Base-by-base conservation (phyloP, 2,113 vertebrate genomes). In the Cyanoramphus novaezelandiae region DNA sequence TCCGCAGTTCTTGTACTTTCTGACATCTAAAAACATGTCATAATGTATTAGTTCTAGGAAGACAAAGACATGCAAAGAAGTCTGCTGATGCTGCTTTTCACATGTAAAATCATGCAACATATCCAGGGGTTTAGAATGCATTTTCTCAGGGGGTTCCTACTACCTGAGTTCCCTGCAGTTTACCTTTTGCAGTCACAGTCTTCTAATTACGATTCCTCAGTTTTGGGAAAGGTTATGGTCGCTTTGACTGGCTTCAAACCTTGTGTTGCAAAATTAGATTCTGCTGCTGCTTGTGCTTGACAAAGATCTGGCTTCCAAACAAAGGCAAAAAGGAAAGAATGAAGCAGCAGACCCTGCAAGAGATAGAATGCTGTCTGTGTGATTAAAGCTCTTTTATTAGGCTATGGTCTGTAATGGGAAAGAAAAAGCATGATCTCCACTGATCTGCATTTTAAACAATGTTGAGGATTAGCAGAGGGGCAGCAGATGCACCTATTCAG, bases 371-470 rank as follows among this genome's bases (percentile, higher is more conserved):
- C 86, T 82, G 85, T 75, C 70, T 78, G 20, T 57, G 83, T 88
- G 80, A 92, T 96, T 95, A 93, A 96, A 90, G 82, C 77, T 83
- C 76, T 92, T 95, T 87, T 84, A 90, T 94, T 94, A 82, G 94
- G 53, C 46, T 74, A 8, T 11, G 69, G 92, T 65, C 75, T 79
- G 72, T 91, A 90, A 85, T 81, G 70, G 74, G 83, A 71, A 88
- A 77, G 74, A 80, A 95, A 79, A 89, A 82, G 67, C 90, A 35
- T 52, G 62, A 88, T 95, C 92, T 96, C 64, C 67, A 13, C 78
- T 87, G 83, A 95, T 96, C 93, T 97, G 96, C 91, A 95, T 97
- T 96, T 96, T 96, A 92, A 95, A 97, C 94, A 91, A 82, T 35
- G 86, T 33, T 78, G 86, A 70, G 94, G 92, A 96, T 96, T 97